These are phyloP conservation scores for Chrosomus eos DNA, from an alignment of 2,797 vertebrate genomes.

Conservation along the genomic window DNA sequence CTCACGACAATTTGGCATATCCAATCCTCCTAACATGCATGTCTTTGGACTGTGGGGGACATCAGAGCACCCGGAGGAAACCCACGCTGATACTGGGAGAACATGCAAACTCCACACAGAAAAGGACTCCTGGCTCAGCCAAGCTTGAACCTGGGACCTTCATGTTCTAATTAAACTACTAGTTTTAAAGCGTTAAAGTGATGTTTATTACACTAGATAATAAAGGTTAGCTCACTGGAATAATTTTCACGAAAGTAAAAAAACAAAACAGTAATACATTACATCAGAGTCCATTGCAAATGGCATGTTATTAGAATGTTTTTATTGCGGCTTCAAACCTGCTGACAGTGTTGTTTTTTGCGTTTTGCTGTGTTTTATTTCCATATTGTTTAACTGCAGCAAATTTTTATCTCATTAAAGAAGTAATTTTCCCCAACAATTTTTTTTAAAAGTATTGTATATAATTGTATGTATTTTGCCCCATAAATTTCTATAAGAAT, in stretches of 20 bases:
- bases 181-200: too few species aligned
- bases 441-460: not conserved
- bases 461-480: not conserved
- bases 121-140: too few species aligned
- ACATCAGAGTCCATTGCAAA: not conserved
- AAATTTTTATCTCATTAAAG: not conserved
- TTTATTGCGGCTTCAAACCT: not conserved
- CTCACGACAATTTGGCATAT: too few species aligned
- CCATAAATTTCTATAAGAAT: not conserved
- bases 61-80: too few species aligned
- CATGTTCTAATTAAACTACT: too few species aligned
- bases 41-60: too few species aligned
- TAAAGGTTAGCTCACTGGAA: not conserved
- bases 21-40: too few species aligned
- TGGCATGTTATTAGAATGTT: not conserved
- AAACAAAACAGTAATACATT: not conserved
- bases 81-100: too few species aligned
- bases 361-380: not conserved
- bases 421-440: not conserved
- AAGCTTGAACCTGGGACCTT: too few species aligned
- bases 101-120: too few species aligned
- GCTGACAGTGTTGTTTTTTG: not conserved
- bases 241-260: not conserved
- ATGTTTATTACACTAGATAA: not conserved
- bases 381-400: not conserved